Base-by-base conservation (phyloP, 2,888 invertebrate species). In the Bedellia somnulentella region DNA sequence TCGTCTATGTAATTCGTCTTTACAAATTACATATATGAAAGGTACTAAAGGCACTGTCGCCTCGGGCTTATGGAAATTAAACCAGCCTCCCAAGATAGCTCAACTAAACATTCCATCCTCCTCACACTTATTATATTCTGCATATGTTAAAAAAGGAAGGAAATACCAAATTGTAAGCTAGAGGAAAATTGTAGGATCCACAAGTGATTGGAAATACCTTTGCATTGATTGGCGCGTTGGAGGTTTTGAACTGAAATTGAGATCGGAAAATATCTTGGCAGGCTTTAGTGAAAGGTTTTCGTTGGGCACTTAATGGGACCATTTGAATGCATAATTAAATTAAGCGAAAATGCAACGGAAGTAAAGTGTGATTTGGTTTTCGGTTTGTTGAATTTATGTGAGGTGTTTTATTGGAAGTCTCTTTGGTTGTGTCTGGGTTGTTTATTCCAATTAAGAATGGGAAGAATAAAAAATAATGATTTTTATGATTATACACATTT, bases 161-260 rank as follows among this genome's bases (percentile, higher is more conserved):
- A 9, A 18, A 18, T 6, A 18, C 5, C 10, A 28, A 11, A 12
- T 6, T 28, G 28, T 12, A 27, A 2, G 13, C 4, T 16, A 4
- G 2, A 28, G n/a, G n/a, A n/a, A n/a, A 28, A 22, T 12, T 22
- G 14, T 21, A 61, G 70, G 70, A 67, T 73, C 68, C 58, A 55
- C 59, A 62, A 64, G 68, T 76, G 76, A 76, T 76, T 76, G 76
- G 66, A 75, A 76, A 76, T 76, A 68, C 75, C 73, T 66, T 55
- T 44, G 55, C 59, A 66, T 68, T 63, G 66, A 67, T 58, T 59
- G 57, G 52, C 47, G 57, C 24, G 30, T 46, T 57, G 52, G 68
- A 61, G 68, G 63, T 64, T 56, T 49, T 28, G 28, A 33, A 32
- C 44, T 46, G 47, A 51, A 57, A 61, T 54, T 57, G 58, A 57